A percentile compares a stretch with the other conserved stretches of the same genome.
phyloP scores from a whole-genome alignment of 2,888 invertebrate genomes.

The Salticus scenicus region DNA sequence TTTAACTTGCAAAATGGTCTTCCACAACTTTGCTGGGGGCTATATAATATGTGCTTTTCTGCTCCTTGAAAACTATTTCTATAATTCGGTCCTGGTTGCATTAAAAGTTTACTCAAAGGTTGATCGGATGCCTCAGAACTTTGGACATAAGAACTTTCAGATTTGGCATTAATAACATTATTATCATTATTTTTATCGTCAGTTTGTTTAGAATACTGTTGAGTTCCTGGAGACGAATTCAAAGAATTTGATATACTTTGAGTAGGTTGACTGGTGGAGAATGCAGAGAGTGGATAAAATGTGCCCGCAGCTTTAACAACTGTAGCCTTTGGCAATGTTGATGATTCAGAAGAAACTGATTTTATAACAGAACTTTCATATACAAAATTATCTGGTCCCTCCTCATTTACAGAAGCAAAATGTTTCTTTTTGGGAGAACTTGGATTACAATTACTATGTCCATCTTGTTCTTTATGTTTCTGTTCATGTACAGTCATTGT shows the following conservation, averaged over 20 bases:
- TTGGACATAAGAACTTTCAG: constrained; percentile 42
- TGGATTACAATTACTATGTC: constrained; percentile 34
- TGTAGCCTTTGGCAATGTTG: constrained; percentile 59
- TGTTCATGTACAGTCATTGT: constrained; percentile 84
- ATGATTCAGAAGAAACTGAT: constrained; percentile 51
- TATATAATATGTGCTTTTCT: constrained; percentile 78
- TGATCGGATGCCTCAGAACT: constrained; percentile 49
- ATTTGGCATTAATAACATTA: constrained; percentile 32
- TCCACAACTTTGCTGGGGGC: constrained; percentile 83
- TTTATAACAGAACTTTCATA: constrained; percentile 58
- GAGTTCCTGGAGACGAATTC: constrained; percentile 38
- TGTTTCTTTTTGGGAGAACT: constrained; percentile 63
- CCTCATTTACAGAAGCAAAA: constrained; percentile 47
- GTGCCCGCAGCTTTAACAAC: constrained; percentile 95
- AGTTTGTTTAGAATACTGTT: constrained; percentile 43
- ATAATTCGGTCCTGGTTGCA: constrained; percentile 65
- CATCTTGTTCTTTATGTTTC: constrained; percentile 78
- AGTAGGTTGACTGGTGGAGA: constrained; percentile 72
- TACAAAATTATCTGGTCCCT: constrained; percentile 41
- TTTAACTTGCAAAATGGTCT: constrained; percentile 88
- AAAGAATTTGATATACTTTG: constrained; percentile 28
- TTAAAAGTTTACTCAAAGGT: constrained; percentile 63
- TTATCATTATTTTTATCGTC: constrained; percentile 61
- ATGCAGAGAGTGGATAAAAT: constrained; percentile 88
- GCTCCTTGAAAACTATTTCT: constrained; percentile 60